phyloP scores from a whole-genome alignment of 2,888 invertebrate genomes.

The Phragmatobia fuliginosa region DNA sequence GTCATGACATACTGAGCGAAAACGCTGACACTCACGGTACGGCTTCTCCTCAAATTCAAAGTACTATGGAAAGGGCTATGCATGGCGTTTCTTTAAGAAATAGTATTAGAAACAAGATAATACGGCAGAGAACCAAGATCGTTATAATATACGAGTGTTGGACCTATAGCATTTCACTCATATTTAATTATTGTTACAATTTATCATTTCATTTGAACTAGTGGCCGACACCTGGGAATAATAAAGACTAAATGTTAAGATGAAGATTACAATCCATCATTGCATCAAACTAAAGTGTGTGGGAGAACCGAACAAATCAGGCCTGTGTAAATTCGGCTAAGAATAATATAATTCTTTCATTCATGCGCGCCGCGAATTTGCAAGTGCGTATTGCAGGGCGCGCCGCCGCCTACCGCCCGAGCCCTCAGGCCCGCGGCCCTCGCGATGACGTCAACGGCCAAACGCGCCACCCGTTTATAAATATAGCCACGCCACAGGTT shows the following conservation, averaged over 20 bases:
- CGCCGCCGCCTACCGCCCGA: slow-evolving; percentile 60
- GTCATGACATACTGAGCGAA: too few species aligned
- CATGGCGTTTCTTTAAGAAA: too few species aligned
- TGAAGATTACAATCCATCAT: too few species aligned
- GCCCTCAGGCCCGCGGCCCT: slow-evolving; percentile 58
- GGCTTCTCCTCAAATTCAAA: too few species aligned
- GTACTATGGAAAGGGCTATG: too few species aligned
- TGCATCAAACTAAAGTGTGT: slow-evolving; percentile 51
- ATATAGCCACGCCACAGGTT: slow-evolving; percentile 85
- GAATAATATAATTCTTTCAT: slow-evolving; percentile 83
- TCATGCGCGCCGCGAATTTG: slow-evolving; percentile 84
- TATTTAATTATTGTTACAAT: background rate
- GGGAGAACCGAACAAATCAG: slow-evolving; percentile 64
- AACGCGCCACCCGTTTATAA: slow-evolving; percentile 80
- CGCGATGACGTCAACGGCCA: slow-evolving; percentile 82
- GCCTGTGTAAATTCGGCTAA: slow-evolving; percentile 71
- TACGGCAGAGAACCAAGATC: too few species aligned
- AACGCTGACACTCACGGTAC: too few species aligned
- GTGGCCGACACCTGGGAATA: too few species aligned
- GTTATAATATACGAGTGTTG: too few species aligned
- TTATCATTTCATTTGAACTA: too few species aligned
- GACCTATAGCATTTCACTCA: background rate
- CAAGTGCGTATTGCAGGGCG: slow-evolving; percentile 83
- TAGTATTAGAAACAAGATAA: too few species aligned
- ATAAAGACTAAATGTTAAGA: too few species aligned